phyloP scores from a whole-genome alignment of 2,888 invertebrate species.

The Trichopoda pennipes region DNA sequence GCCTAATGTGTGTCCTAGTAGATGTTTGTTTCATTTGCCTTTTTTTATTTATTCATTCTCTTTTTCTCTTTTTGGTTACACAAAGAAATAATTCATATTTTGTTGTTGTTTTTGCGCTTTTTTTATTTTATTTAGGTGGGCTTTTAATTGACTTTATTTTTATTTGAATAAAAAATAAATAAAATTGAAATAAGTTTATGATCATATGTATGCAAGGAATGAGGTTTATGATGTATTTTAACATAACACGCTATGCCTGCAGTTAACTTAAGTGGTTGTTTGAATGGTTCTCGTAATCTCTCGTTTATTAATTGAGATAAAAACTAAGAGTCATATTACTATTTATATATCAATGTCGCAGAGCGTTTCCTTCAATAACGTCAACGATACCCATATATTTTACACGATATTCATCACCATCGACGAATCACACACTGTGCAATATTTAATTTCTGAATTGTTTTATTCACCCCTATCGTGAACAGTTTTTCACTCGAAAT shows the following conservation, averaged over 20 bases:
- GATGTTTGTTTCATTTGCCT: slow-evolving; percentile 66
- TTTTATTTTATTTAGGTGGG: slow-evolving; percentile 51
- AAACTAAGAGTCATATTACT: too few species aligned
- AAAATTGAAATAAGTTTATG: slow-evolving; percentile 52
- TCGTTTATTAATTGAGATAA: too few species aligned
- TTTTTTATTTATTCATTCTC: slow-evolving; percentile 25
- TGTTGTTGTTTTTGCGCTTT: slow-evolving; percentile 10
- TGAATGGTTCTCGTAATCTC: too few species aligned
- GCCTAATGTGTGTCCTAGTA: slow-evolving; percentile 68
- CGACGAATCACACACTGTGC: too few species aligned
- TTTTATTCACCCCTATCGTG: too few species aligned
- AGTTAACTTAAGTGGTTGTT: background rate
- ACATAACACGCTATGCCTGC: slow-evolving; percentile 34
- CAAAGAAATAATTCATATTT: slow-evolving; percentile 58
- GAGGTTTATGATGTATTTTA: slow-evolving; percentile 42
- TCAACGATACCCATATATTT: too few species aligned
- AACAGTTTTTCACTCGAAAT: too few species aligned
- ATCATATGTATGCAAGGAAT: background rate
- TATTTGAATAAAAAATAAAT: slow-evolving; percentile 38
- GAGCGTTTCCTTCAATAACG: too few species aligned
- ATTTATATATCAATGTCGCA: too few species aligned
- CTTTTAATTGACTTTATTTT: slow-evolving; percentile 62
- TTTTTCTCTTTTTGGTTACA: background rate
- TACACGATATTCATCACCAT: too few species aligned
- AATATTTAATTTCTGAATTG: too few species aligned